Base-by-base conservation (phyloP, 2,888 invertebrate genomes). In the Eristalis arbustorum region DNA sequence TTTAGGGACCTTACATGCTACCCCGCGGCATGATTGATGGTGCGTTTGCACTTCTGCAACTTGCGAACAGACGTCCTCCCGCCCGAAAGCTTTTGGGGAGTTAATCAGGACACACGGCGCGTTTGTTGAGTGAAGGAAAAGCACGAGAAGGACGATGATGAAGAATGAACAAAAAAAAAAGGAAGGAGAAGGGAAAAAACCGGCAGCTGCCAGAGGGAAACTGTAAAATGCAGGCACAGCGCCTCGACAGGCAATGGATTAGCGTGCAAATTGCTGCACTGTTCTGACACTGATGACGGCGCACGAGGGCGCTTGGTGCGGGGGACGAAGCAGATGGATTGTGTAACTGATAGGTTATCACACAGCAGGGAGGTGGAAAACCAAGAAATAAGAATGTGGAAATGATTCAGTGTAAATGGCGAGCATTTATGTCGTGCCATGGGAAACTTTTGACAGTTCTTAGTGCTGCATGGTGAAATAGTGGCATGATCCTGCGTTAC, bases 221-320 rank as follows among this genome's bases (percentile, higher is more conserved):
- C 62, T 78, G 74, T 75, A 78, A 82, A 81, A 73, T 73, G 81
- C 81, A 85, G 64, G 68, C 56, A 67, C 57, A 76, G 68, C 56
- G 49, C 40, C 66, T 37, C 78, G 82, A 87, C 82, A 87, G 78
- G 87, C 78, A 87, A 87, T 75, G 87, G 87, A 87, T 82, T 87
- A 87, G 87, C 87, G 82, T 87, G 82, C 87, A 87, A 87, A 87
- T 87, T 87, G 82, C 78, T 75, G 71, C 74, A 72, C 75, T 78
- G 78, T 71, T 72, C 74, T 83, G 85, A 85, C 81, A 85, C 81
- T 85, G 87, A 82, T 82, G 82, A 78, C 71, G 66, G 11, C 57
- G 75, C 61, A 74, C 40, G 75, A 37, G n/a, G 63, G 49, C 8
- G 57, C 56, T 57, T 37, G 37, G 59, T 68, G n/a, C n/a, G 25